phyloP scores from a whole-genome alignment of 1,140 invertebrate genomes.

The Procambarus clarkii region DNA sequence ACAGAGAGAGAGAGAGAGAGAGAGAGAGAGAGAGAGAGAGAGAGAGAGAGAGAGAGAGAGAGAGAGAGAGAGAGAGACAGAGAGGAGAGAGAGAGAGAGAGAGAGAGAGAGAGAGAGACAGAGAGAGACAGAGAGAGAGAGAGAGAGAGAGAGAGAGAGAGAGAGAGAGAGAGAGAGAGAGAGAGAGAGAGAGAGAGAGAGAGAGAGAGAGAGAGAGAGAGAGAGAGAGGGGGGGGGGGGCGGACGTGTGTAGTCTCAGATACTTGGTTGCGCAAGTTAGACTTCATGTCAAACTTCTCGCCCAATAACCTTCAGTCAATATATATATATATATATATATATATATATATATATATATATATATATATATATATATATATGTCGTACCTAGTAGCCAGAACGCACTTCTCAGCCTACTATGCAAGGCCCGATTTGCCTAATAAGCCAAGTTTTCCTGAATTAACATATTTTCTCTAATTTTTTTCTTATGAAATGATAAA shows the following conservation, averaged over 20 bases:
- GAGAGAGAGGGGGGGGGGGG: neutral
- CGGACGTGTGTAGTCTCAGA: no score
- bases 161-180: neutral
- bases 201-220: neutral
- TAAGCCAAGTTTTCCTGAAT: no score
- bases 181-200: neutral
- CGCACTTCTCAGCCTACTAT: no score
- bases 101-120: neutral
- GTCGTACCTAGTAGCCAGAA: no score
- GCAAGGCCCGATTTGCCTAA: no score
- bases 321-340: neutral
- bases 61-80: neutral
- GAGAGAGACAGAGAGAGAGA: conserved; percentile 14
- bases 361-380: no score
- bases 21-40: neutral
- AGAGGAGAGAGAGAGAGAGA: neutral
- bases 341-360: no score
- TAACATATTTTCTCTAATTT: no score
- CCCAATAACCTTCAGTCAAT: no score
- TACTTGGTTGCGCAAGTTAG: no score
- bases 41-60: conserved; percentile 11
- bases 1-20: neutral
- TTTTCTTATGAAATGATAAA: no score
- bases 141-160: conserved; percentile 10
- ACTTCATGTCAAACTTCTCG: no score